These are phyloP conservation scores for Muricea muricata DNA, from an alignment of 92 coral and sea anemone species.

Conservation along the genomic window DNA sequence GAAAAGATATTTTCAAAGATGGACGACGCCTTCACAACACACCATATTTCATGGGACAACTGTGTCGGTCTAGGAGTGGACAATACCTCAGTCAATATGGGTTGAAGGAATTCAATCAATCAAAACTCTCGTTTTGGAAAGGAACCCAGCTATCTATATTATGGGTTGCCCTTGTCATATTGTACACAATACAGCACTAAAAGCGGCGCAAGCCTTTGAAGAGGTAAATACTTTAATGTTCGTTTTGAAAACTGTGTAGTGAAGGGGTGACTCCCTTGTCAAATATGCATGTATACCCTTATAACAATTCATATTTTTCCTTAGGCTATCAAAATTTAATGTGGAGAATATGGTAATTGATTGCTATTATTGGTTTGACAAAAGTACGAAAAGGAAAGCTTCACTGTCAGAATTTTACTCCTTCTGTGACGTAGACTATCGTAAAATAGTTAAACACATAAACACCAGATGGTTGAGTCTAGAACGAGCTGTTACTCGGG, in stretches of 20 bases:
- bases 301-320: not conserved
- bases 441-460: not conserved
- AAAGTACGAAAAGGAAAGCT: conserved; percentile 51
- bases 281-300: not conserved
- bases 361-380: conserved; percentile 62
- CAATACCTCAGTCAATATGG: conserved; percentile 47
- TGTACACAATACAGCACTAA: conserved; percentile 59
- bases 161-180: conserved; percentile 56
- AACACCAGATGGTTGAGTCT: not conserved
- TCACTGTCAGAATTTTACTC: conserved; percentile 22
- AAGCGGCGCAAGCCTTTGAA: conserved; percentile 58
- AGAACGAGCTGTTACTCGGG: not conserved
- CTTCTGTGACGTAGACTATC: conserved; percentile 25
- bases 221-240: conserved; percentile 15
- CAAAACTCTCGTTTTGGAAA: conserved; percentile 55
- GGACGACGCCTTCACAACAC: conserved; percentile 22
- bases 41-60: conserved; percentile 51
- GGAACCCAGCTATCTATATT: conserved; percentile 58
- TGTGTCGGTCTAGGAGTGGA: conserved; percentile 54
- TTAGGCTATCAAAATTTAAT: not conserved
- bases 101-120: conserved; percentile 60
- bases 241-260: not conserved
- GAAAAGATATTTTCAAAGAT: conserved; percentile 46
- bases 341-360: not conserved
- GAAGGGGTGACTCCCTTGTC: not conserved